Base-by-base conservation (phyloP, 2,797 vertebrate genomes). In the Spinus olivaceus region DNA sequence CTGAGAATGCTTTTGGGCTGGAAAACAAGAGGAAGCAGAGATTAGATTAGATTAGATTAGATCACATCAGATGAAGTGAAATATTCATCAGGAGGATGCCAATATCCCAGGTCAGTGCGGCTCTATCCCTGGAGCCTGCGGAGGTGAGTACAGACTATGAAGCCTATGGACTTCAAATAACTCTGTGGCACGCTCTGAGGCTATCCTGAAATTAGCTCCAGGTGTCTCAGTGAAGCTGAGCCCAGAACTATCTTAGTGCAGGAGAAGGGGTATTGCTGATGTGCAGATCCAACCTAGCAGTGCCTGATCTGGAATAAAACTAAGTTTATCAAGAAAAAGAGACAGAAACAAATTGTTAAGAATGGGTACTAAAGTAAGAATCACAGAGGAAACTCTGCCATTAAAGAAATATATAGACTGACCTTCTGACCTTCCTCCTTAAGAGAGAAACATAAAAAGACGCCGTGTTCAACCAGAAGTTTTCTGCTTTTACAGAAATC, bases 161-260 rank as follows among this genome's bases (percentile, higher is more conserved):
- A 97, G 92, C 90, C 87, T 37, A 35, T 24, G 50, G 91, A 97
- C 96, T 96, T 97, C 96, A 97, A 97, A 95, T 93, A 97, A 88
- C 92, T 95, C 80, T 28, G 50, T 88, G 95, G 95, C 94, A 96
- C 76, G 49, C 82, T 94, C 80, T 41, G 11, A 90, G 92, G 88
- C 97, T 94, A 86, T 81, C 94, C 96, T 35, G 2, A 97, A 97
- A 97, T 97, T 96, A 97, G 92, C 94, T 97, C 97, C 96, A 95
- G 93, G 94, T 96, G 97, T 59, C 86, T 70, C 76, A 88, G 90
- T 32, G 87, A 93, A 95, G 91, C 89, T 87, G 25, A 76, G 33
- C 66, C 69, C 90, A 84, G 79, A 94, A 93, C 81, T 92, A 63
- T 51, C 15, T 9, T 37, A 72, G 47, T 7, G 2, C 51, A 88